Percentiles rank a stretch among this genome's conserved stretches.
Conservation (phyloP, 2,797 vertebrate species). For the Pseudochromis fuscus region DNA sequence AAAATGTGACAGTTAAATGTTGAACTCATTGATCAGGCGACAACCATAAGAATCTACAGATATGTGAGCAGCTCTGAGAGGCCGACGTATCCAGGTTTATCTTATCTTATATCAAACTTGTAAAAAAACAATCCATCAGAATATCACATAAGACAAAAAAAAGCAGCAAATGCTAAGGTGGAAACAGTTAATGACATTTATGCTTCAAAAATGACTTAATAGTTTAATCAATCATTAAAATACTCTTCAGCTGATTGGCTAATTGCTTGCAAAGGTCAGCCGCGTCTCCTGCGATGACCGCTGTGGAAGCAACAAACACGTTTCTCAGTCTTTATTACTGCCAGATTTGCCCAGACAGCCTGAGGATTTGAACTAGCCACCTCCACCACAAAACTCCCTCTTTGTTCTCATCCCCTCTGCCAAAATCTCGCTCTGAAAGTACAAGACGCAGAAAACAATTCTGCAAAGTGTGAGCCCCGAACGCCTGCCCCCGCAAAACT, state of each 20-base stretch:
- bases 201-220: not conserved
- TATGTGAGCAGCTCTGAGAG: not conserved
- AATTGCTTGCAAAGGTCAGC: not conserved
- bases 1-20: not conserved
- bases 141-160: not conserved
- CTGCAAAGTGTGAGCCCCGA: conserved; percentile 13
- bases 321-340: conserved; percentile 13
- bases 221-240: conserved; percentile 6
- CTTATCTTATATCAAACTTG: too few species aligned
- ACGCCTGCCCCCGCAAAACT: conserved; percentile 15
- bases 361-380: conserved; percentile 31
- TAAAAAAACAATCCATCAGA: too few species aligned
- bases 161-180: not conserved
- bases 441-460: not conserved
- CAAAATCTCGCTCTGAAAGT: conserved; percentile 8
- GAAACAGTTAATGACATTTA: not conserved
- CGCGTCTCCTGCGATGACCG: conserved; percentile 1
- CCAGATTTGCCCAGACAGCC: conserved; percentile 1
- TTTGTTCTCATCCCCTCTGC: conserved; percentile 8
- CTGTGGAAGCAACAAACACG: not conserved
- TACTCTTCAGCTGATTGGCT: not conserved
- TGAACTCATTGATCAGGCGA: not conserved
- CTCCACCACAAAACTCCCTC: not conserved
- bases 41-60: not conserved
- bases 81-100: not conserved